Conservation (phyloP, 2,888 invertebrate species). For the Norana najaformis region DNA sequence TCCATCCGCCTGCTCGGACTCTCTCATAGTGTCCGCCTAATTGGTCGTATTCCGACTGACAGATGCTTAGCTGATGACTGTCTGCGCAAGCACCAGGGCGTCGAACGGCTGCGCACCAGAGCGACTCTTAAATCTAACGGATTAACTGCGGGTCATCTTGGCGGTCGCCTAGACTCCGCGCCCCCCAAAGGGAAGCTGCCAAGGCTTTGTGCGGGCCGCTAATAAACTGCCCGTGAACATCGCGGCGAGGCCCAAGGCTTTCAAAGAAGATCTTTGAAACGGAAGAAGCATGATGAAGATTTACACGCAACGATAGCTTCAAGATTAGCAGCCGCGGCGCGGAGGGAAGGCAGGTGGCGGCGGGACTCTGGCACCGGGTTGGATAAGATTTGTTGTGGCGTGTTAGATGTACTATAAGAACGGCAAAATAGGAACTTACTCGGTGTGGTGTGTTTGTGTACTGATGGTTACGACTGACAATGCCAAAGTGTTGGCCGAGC, state of each 20-base stretch:
- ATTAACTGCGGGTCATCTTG: not conserved
- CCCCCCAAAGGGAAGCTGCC: not conserved
- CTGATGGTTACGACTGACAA: not conserved
- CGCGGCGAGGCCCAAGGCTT: not conserved
- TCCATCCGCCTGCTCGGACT: not conserved
- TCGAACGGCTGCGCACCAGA: not conserved
- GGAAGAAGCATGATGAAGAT: not conserved
- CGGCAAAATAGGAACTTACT: not conserved
- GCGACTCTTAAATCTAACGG: not conserved
- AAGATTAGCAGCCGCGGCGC: not conserved
- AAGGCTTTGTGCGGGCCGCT: not conserved
- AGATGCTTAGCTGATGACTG: not conserved
- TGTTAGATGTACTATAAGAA: not conserved
- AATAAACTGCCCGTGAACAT: conserved; percentile 13
- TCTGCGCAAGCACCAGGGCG: not conserved
- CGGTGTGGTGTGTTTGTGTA: not conserved
- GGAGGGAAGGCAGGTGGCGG: not conserved
- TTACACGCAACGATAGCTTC: conserved; percentile 1
- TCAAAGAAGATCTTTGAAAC: conserved; percentile 5
- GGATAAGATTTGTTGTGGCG: not conserved
- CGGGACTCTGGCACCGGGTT: not conserved
- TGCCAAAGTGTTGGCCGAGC: not conserved
- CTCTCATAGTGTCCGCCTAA: conserved; percentile 9
- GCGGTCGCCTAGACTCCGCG: not conserved
- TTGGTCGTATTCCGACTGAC: not conserved